phyloP scores from a whole-genome alignment of 1,140 invertebrate species.

The Lepidostoma basale region DNA sequence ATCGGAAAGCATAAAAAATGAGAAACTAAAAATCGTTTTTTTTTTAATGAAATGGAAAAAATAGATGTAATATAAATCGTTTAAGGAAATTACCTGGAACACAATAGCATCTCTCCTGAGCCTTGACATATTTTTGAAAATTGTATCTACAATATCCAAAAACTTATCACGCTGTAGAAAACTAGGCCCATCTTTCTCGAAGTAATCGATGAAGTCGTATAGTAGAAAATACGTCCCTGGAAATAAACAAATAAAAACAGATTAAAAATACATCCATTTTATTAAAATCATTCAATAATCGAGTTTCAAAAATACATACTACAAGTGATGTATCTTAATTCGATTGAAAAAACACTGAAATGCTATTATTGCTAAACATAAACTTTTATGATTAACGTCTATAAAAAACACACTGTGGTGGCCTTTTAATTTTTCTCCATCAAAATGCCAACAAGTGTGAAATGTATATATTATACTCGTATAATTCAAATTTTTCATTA shows the following conservation, averaged over 20 bases:
- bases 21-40: too few species aligned
- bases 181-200: constrained; percentile 83
- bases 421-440: neutral
- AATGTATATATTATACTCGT: too few species aligned
- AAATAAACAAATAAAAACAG: constrained; percentile 46
- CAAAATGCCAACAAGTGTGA: too few species aligned
- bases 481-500: too few species aligned
- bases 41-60: too few species aligned
- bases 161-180: constrained; percentile 82
- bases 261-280: neutral
- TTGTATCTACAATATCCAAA: constrained; percentile 82
- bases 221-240: constrained; percentile 89
- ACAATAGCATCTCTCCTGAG: constrained; percentile 87
- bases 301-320: neutral
- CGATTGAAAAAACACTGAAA: neutral
- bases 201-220: constrained; percentile 90
- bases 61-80: too few species aligned
- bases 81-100: constrained; percentile 85
- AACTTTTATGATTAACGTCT: neutral
- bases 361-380: neutral
- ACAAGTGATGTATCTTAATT: neutral
- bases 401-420: neutral
- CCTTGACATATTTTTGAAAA: constrained; percentile 84
- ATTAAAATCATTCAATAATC: neutral
- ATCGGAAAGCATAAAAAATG: too few species aligned